Conservation (phyloP, 2,888 invertebrate genomes). For the Pomacea canaliculata region DNA sequence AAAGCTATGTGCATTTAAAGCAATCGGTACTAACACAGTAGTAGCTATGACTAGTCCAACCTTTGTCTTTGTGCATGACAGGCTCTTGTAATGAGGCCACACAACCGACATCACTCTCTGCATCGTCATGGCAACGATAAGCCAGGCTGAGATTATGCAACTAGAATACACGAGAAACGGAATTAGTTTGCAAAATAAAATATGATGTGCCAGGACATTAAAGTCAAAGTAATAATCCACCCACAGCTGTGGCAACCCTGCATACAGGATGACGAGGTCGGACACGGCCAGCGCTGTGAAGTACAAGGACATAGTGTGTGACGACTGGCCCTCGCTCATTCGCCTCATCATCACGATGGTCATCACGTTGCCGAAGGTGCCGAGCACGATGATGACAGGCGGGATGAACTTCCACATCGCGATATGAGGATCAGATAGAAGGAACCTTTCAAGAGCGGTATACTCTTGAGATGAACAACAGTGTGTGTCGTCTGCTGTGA, state of each 20-base stretch:
- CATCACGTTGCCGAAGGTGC: too few species aligned
- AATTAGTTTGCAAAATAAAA: not conserved
- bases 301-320: not conserved
- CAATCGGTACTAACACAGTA: not conserved
- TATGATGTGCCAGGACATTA: not conserved
- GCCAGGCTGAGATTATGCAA: not conserved
- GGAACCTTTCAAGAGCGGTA: too few species aligned
- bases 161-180: not conserved
- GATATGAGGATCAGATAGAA: too few species aligned
- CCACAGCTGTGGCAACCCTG: not conserved
- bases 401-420: too few species aligned
- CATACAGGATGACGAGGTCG: not conserved
- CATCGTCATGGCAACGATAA: not conserved
- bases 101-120: not conserved
- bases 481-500: too few species aligned
- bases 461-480: too few species aligned
- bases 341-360: not conserved
- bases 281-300: not conserved
- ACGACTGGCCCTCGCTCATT: not conserved
- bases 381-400: too few species aligned
- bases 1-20: not conserved
- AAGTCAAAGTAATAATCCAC: not conserved
- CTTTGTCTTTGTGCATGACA: not conserved
- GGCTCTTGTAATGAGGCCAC: not conserved
- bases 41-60: not conserved